phyloP scores from a whole-genome alignment of 2,113 vertebrate genomes.

The Hipposideros armiger region DNA sequence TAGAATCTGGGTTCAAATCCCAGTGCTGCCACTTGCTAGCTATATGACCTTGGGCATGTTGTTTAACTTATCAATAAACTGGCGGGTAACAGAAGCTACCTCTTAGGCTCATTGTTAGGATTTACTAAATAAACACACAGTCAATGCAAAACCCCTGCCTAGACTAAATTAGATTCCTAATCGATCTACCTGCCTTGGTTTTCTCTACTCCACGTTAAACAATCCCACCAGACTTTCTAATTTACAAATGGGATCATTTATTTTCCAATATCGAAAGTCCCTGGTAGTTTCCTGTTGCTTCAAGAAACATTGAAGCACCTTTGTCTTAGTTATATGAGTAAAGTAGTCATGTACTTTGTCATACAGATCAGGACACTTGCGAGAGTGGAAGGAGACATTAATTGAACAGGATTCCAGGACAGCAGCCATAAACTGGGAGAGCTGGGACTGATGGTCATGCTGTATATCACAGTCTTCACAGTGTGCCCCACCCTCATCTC shows the following conservation, averaged over 20 bases:
- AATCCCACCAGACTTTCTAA: not conserved
- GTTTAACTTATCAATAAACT: not conserved
- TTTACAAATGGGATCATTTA: not conserved
- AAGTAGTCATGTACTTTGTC: not conserved
- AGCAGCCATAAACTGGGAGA: not conserved
- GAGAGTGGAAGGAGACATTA: not conserved
- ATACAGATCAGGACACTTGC: not conserved
- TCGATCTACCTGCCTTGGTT: not conserved
- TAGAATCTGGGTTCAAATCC: not conserved
- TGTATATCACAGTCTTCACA: not conserved
- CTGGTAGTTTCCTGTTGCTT: not conserved
- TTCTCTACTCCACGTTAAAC: too few relatives aligned
- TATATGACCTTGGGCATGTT: not conserved
- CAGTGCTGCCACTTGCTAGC: not conserved
- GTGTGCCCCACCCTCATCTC: not conserved
- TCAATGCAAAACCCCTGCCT: not conserved
- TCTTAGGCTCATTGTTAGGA: not conserved
- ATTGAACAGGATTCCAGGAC: not conserved
- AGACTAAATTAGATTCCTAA: not conserved
- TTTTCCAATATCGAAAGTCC: not conserved
- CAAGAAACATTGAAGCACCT: constrained; percentile 5
- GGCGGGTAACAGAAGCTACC: not conserved
- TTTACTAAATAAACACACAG: not conserved
- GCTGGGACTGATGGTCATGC: too few relatives aligned
- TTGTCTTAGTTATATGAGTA: not conserved